These are phyloP conservation scores for Pristionchus japonicus DNA, from an alignment of 2,888 invertebrate species.

Conservation along the genomic window DNA sequence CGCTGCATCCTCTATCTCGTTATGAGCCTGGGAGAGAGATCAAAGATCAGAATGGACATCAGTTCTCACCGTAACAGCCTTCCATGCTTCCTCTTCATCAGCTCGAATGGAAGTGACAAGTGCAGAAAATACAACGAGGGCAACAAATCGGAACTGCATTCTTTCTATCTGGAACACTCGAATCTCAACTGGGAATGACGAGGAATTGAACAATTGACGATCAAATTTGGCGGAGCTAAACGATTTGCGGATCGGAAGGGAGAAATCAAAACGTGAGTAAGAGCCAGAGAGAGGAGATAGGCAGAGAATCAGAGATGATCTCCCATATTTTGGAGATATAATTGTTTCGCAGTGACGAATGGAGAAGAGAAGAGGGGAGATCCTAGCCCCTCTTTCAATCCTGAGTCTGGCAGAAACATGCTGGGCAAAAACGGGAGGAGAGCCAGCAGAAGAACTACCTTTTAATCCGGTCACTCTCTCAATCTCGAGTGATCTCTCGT, in stretches of 20 bases:
- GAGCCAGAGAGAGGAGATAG: neutral
- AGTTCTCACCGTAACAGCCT: neutral
- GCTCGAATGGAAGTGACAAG: neutral
- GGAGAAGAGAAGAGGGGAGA: neutral
- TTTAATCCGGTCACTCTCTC: conserved; percentile 14
- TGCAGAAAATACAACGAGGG: neutral
- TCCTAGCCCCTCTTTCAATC: neutral
- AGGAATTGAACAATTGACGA: neutral
- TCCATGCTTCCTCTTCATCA: conserved; percentile 25
- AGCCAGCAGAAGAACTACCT: neutral
- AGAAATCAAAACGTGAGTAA: neutral
- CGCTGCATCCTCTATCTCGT: conserved; percentile 26
- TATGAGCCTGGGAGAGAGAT: conserved; percentile 21
- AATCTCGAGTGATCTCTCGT: neutral
- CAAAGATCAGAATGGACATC: conserved; percentile 29
- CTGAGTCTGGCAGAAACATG: neutral
- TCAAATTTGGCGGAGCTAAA: neutral
- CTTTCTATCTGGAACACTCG: neutral
- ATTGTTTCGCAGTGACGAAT: conserved; percentile 37
- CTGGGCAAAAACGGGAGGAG: conserved; percentile 3
- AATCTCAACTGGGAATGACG: neutral
- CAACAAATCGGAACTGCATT: neutral
- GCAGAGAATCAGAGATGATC: neutral
- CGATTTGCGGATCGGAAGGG: neutral
- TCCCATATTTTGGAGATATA: conserved; percentile 1